Percentiles rank a stretch among this genome's conserved stretches.
Evolutionary conservation across 1,140 invertebrate species (phyloP).

Genomic region (Mactra quadrangularis): DNA sequence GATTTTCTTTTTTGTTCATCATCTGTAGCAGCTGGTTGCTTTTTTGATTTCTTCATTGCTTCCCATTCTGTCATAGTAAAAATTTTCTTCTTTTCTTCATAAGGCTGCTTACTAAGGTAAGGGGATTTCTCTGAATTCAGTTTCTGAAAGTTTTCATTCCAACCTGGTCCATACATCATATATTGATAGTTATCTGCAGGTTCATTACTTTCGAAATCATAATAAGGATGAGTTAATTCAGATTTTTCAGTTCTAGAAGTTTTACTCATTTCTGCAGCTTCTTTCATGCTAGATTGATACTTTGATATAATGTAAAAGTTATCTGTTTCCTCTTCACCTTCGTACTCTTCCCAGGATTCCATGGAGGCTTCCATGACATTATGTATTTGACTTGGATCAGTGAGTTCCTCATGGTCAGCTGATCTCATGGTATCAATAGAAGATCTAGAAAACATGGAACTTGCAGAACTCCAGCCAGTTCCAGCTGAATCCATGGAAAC

Average conservation of each 20-base stretch:
- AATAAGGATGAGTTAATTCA: slow-evolving; percentile 63
- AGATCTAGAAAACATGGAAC: slow-evolving; percentile 75
- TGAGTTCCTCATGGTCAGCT: slow-evolving; percentile 61
- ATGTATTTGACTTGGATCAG: slow-evolving; percentile 70
- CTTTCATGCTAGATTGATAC: slow-evolving; percentile 55
- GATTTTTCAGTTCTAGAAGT: slow-evolving; percentile 45
- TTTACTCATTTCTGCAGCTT: slow-evolving; percentile 56
- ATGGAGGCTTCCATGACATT: slow-evolving; percentile 80
- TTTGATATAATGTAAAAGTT: slow-evolving; percentile 61
- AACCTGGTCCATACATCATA: slow-evolving; percentile 27
- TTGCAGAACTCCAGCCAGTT: slow-evolving; percentile 71
- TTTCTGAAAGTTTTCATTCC: slow-evolving; percentile 59
- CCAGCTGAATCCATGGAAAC: slow-evolving; percentile 76
- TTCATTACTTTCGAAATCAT: slow-evolving; percentile 73
- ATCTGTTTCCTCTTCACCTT: slow-evolving; percentile 53
- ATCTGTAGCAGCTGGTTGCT: slow-evolving; percentile 5
- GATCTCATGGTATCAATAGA: slow-evolving; percentile 73
- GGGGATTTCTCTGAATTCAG: slow-evolving; percentile 55
- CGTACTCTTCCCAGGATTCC: slow-evolving; percentile 75
- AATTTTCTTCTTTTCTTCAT: slow-evolving; percentile 80
- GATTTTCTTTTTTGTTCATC: slow-evolving; percentile 12
- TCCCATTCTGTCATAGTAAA: slow-evolving; percentile 82
- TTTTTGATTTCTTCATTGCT: slow-evolving; percentile 71
- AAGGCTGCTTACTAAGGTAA: slow-evolving; percentile 71
- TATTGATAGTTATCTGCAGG: slow-evolving; percentile 60